These are phyloP conservation scores for Marcusenius ussheri DNA, from an alignment of 2,113 vertebrate genomes.

Conservation along the genomic window DNA sequence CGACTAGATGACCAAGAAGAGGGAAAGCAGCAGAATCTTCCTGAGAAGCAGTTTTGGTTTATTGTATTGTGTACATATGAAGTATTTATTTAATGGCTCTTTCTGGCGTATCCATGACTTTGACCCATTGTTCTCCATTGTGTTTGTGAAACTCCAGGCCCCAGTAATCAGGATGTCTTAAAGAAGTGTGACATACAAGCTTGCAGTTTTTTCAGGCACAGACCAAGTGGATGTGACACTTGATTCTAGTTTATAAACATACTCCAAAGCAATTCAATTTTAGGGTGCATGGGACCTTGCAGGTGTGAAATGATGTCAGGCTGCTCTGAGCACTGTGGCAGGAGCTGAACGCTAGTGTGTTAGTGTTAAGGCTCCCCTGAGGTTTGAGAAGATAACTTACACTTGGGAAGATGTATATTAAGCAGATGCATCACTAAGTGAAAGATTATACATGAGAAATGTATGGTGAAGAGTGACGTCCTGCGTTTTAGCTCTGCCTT, in stretches of 20 bases:
- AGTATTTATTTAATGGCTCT: conserved; percentile 73
- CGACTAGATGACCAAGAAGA: conserved; percentile 60
- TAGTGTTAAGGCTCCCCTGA: not conserved
- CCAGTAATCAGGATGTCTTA: conserved; percentile 2
- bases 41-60: conserved; percentile 42
- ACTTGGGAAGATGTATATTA: not conserved
- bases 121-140: conserved; percentile 52
- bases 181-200: not conserved
- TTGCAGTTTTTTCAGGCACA: not conserved
- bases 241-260: not conserved
- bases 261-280: not conserved
- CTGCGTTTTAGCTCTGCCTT: not conserved
- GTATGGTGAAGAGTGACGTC: not conserved
- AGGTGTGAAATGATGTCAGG: not conserved
- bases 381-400: not conserved
- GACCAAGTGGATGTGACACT: not conserved
- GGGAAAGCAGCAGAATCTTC: conserved; percentile 35
- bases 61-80: conserved; percentile 65
- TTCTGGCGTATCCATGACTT: conserved; percentile 46
- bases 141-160: conserved; percentile 36
- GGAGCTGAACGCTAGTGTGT: not conserved
- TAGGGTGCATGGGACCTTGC: not conserved
- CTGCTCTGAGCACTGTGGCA: not conserved
- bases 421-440: not conserved
- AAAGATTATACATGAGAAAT: not conserved